Evolutionary conservation across 1,140 invertebrate species (phyloP).

Genomic region (Antheraea pernyi): DNA sequence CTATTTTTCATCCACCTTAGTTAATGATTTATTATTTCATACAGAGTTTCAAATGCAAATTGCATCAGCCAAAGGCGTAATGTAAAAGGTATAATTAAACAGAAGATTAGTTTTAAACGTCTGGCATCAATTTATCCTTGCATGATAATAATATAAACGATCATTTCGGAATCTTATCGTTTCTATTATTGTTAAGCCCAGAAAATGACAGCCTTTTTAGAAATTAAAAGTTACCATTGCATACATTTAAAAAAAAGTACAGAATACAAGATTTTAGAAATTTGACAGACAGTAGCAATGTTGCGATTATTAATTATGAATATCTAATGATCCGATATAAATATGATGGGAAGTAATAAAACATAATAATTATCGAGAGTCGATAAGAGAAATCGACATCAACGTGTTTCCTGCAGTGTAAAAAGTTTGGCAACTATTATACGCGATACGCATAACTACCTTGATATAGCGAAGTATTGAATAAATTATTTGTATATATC

Average conservation of each 20-base stretch:
- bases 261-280: not conserved
- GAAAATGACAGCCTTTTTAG: not conserved
- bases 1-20: not conserved
- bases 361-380: slow-evolving; percentile 23
- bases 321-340: slow-evolving; percentile 11
- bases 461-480: not conserved
- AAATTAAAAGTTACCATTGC: not conserved
- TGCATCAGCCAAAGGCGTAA: not conserved
- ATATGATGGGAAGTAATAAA: slow-evolving; percentile 35
- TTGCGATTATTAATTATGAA: slow-evolving; percentile 2
- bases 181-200: slow-evolving; percentile 1
- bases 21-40: slow-evolving; percentile 1
- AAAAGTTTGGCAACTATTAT: slow-evolving; percentile 10
- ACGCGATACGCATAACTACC: slow-evolving; percentile 9
- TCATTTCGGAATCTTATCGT: slow-evolving; percentile 16
- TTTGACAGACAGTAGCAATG: not conserved
- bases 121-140: slow-evolving; percentile 23
- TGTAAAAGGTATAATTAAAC: not conserved
- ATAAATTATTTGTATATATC: too few relatives aligned
- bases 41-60: not conserved
- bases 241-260: too few relatives aligned
- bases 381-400: slow-evolving; percentile 29
- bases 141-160: slow-evolving; percentile 12
- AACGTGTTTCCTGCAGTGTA: slow-evolving; percentile 31
- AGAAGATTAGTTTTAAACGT: slow-evolving; percentile 9